Evolutionary conservation across 2,113 vertebrate genomes (phyloP).

Genomic region (Pithys albifrons): DNA sequence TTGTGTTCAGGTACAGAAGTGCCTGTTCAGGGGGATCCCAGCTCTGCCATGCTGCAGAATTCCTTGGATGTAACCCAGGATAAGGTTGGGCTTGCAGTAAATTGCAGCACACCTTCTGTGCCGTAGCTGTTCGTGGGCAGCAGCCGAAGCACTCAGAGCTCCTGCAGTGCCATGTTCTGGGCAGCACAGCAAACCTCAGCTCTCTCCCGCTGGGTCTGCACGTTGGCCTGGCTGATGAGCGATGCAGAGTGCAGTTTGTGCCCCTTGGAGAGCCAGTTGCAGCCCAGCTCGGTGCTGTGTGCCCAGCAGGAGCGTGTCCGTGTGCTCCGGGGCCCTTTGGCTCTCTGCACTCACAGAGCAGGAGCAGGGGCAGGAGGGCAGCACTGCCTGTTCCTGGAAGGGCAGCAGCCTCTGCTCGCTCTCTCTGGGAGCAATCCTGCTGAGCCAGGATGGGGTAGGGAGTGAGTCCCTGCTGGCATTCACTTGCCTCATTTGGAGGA

Average conservation of each 20-base stretch:
- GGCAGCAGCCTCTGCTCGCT: background rate
- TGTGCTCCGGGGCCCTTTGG: background rate
- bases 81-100: fast-evolving
- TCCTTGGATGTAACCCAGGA: background rate
- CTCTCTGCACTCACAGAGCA: background rate
- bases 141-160: fast-evolving
- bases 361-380: background rate
- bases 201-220: fast-evolving
- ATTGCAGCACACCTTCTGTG: background rate
- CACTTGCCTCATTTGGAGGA: background rate
- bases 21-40: background rate
- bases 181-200: background rate
- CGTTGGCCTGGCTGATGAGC: fast-evolving
- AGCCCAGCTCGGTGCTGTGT: background rate
- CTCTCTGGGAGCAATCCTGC: background rate
- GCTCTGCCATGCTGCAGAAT: background rate
- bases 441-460: background rate
- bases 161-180: fast-evolving
- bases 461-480: background rate
- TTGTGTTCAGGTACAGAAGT: fast-evolving
- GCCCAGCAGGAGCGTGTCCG: background rate
- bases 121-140: fast-evolving
- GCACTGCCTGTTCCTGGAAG: background rate
- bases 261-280: background rate
- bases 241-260: background rate